Evolutionary conservation across 2,113 vertebrate species (phyloP), one percentile per base, ranked within the genome.

Genomic region (Lonchura striata): DNA sequence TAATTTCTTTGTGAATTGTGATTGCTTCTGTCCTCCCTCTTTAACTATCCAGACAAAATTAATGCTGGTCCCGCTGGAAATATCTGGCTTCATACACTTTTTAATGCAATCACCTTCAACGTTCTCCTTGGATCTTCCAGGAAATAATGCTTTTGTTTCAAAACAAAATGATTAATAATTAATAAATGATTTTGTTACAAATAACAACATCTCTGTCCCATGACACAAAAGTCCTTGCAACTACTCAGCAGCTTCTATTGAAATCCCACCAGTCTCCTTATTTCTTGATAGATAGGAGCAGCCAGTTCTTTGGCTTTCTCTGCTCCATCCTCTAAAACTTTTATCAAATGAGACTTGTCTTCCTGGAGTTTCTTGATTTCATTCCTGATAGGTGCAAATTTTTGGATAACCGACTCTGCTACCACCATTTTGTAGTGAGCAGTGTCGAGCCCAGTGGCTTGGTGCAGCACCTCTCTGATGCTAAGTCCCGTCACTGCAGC

Each of bases 391-490:
- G 99, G 99, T 15, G 97, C 96, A 81, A 99, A 96, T 90, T 98
- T 98, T 79, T 98, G 97, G 69, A 99, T 97, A 57, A 99, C 98
- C 0, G 98, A 98, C 18, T 99, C 99, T 0, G 98, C 98, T 33
- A 99, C 99, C 18, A 98, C n/a, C 64, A 91, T 82, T 97, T 99
- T 99, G 82, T 99, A 99, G 19, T 23, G 98, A 4, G 98, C 99
- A 0, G 99, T 99, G 96, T 99, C 98, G 4, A 99, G 23, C 1
- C 99, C 98, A 2, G 57, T 9, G 9, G 98, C 98, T 21, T 93
- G 96, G 3, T 56, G 78, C 47, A 99, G 92, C 28, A 98, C 98
- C 28, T 99, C 98, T 94, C 98, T 96, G 66, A 98, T 96, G 2
- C 96, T 90, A 35, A 98, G 96, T 11, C 91, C 97, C 0, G 97